Evolutionary conservation across 2,113 vertebrate species (phyloP).

Genomic region (Aptenodytes forsteri): DNA sequence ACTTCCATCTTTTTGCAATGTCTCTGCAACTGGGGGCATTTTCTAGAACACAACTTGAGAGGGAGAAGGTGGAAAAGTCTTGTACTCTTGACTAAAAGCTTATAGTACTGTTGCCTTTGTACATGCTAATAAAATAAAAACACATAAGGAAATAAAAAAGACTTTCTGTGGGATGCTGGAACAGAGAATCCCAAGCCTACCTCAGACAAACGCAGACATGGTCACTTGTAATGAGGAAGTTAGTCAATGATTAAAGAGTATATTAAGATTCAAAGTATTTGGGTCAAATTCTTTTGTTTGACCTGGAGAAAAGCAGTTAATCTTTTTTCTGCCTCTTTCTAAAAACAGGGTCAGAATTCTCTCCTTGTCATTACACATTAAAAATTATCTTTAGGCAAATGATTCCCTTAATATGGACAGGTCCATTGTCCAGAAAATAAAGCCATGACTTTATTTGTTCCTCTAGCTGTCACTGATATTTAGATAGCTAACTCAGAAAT

Average conservation of each 20-base stretch:
- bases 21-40: rapidly evolving
- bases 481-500: background rate
- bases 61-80: background rate
- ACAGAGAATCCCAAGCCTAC: background rate
- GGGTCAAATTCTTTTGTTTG: background rate
- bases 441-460: background rate
- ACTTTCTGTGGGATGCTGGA: background rate
- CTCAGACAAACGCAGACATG: background rate
- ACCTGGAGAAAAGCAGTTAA: background rate
- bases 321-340: background rate
- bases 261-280: background rate
- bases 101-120: background rate
- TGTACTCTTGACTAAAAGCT: background rate
- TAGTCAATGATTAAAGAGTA: background rate
- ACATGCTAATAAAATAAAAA: background rate
- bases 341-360: background rate
- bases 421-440: background rate
- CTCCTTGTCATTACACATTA: background rate
- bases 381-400: background rate
- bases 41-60: background rate
- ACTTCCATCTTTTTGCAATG: background rate
- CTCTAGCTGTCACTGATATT: background rate
- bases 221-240: background rate
- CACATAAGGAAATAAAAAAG: background rate
- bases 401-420: background rate